Evolutionary conservation across 2,797 vertebrate species (phyloP).

Genomic region (Myotis daubentonii): DNA sequence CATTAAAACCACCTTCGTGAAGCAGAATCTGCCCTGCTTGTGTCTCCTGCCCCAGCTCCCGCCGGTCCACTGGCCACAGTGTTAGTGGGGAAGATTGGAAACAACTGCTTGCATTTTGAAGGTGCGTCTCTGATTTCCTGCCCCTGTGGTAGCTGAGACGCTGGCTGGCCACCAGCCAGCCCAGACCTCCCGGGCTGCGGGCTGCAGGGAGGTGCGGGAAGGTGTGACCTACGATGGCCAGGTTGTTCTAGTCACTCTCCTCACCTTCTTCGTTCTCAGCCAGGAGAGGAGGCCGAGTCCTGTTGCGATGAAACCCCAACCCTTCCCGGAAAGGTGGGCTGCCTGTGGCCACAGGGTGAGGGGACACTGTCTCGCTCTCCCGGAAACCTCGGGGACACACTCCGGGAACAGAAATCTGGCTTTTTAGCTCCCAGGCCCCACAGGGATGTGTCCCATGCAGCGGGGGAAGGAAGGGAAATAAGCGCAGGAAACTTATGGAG

Average conservation of each 20-base stretch:
- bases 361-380: rapidly evolving
- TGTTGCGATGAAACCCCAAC: not conserved
- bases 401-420: not conserved
- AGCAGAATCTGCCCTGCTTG: not conserved
- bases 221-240: not conserved
- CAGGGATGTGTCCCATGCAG: not conserved
- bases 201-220: not conserved
- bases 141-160: not conserved
- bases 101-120: not conserved
- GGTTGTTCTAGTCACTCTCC: not conserved
- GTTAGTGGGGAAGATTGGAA: not conserved
- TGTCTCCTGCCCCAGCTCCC: not conserved
- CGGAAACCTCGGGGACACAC: not conserved
- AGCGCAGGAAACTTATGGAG: rapidly evolving
- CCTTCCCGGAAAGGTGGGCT: rapidly evolving
- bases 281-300: not conserved
- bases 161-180: not conserved
- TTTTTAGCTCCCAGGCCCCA: not conserved
- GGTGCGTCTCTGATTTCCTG: not conserved
- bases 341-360: rapidly evolving
- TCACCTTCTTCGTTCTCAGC: not conserved
- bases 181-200: no score
- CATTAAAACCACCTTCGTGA: not conserved
- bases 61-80: not conserved
- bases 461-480: not conserved